These are phyloP conservation scores for Pseudomyrmex flavicornis DNA, from an alignment of 1,140 invertebrate species.

Conservation along the genomic window DNA sequence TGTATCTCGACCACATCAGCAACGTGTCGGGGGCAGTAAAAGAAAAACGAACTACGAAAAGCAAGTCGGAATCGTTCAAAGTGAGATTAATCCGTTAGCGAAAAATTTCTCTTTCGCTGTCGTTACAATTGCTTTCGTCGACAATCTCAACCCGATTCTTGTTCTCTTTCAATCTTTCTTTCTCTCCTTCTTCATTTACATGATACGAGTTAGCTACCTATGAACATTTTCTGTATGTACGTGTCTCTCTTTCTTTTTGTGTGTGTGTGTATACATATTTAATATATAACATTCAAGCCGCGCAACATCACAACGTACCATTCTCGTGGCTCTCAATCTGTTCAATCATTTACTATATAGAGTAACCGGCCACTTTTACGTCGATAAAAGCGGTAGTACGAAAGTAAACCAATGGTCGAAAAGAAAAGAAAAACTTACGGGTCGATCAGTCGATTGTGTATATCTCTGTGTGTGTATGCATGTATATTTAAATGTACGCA, in stretches of 20 bases:
- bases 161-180: neutral
- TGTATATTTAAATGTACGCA: constrained; percentile 49
- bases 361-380: constrained; percentile 67
- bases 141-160: constrained; percentile 43
- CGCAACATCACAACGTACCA: constrained; percentile 69
- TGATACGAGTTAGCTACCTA: constrained; percentile 65
- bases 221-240: constrained; percentile 57
- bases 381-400: constrained; percentile 75
- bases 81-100: constrained; percentile 32
- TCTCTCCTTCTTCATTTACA: constrained; percentile 42
- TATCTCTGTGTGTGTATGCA: constrained; percentile 42
- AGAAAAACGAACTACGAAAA: constrained; percentile 57
- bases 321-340: constrained; percentile 36
- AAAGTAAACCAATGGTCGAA: constrained; percentile 72
- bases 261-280: constrained; percentile 46
- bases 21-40: constrained; percentile 47
- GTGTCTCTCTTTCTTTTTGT: constrained; percentile 5
- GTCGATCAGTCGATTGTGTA: constrained; percentile 72
- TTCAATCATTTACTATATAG: constrained; percentile 31
- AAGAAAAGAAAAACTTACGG: constrained; percentile 51
- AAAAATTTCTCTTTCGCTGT: constrained; percentile 11
- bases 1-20: constrained; percentile 44
- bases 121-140: constrained; percentile 65
- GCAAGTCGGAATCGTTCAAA: constrained; percentile 50
- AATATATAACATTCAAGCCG: constrained; percentile 73